Evolutionary conservation across 2,113 vertebrate genomes (phyloP).

Genomic region (Megaleporinus macrocephalus): DNA sequence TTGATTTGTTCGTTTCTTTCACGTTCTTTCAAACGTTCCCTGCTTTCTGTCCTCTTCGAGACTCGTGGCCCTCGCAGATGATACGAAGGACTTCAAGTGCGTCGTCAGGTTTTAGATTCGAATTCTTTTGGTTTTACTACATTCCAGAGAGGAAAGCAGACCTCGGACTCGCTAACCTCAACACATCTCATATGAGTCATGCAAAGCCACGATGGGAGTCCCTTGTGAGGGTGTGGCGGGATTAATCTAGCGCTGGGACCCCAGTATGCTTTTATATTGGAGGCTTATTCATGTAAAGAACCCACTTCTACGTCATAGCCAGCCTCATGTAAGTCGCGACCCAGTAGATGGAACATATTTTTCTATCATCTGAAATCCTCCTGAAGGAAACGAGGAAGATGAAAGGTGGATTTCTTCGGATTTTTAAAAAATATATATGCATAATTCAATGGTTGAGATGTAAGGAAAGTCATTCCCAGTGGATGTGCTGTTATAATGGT

Average conservation of each 20-base stretch:
- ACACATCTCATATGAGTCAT: neutral
- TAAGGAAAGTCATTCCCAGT: too few species aligned
- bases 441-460: too few species aligned
- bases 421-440: too few species aligned
- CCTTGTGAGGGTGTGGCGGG: neutral
- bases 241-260: too few species aligned
- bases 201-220: neutral
- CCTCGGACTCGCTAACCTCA: neutral
- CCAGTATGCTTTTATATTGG: neutral
- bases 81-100: neutral
- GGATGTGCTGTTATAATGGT: too few species aligned
- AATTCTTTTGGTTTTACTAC: neutral
- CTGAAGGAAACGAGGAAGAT: neutral
- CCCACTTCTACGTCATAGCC: neutral
- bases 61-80: neutral
- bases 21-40: neutral
- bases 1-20: slow-evolving; percentile 47
- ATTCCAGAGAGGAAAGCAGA: neutral
- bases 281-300: slow-evolving; percentile 1
- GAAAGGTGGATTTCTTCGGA: neutral
- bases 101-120: neutral
- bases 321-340: neutral
- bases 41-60: neutral
- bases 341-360: slow-evolving; percentile 8
- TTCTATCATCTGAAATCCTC: neutral